Percentiles rank a stretch among this genome's conserved stretches.
These are phyloP conservation scores for Tetrao urogallus DNA, from an alignment of 2,113 vertebrate genomes.

Conservation along the genomic window DNA sequence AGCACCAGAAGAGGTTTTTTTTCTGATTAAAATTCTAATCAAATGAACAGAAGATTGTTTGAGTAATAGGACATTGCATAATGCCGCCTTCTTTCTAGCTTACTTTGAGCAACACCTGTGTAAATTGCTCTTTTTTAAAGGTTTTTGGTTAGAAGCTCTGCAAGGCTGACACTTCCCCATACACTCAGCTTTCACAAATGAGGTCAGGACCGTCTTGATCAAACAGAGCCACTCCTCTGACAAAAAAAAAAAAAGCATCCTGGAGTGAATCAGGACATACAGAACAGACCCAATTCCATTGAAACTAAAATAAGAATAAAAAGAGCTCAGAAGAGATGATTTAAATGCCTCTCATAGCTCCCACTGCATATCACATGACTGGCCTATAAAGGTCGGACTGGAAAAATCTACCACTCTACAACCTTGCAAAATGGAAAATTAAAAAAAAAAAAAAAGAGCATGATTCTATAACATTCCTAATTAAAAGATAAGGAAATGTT, in stretches of 20 bases:
- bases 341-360: conserved; percentile 47
- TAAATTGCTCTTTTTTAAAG: not conserved
- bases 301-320: conserved; percentile 59
- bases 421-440: not conserved
- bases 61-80: not conserved
- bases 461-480: conserved; percentile 9
- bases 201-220: conserved; percentile 60
- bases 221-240: conserved; percentile 12
- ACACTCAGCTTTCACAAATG: conserved; percentile 34
- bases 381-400: conserved; percentile 12
- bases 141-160: not conserved
- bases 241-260: conserved; percentile 33
- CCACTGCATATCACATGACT: conserved; percentile 4
- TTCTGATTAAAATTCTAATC: conserved; percentile 2
- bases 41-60: not conserved
- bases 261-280: conserved; percentile 53
- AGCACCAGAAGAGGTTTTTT: not conserved
- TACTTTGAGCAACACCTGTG: not conserved
- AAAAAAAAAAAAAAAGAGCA: not conserved
- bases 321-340: conserved; percentile 50
- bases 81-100: not conserved
- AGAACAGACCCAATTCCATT: conserved; percentile 43
- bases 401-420: conserved; percentile 15
- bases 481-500: conserved; percentile 63
- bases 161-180: not conserved